Evolutionary conservation across 2,113 vertebrate genomes (phyloP).

Genomic region (Hiodon tergisus): DNA sequence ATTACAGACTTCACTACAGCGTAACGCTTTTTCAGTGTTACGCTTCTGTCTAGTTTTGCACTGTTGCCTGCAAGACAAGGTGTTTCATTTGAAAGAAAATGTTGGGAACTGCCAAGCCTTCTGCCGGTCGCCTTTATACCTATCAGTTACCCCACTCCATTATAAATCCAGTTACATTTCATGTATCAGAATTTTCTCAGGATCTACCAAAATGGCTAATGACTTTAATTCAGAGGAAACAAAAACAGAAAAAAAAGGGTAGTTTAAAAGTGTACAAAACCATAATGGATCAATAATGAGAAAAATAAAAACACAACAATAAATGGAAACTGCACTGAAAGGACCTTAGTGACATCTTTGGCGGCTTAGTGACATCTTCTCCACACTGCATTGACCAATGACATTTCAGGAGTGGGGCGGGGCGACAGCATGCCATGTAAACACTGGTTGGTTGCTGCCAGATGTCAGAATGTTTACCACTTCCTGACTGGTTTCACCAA

Average conservation of each 20-base stretch:
- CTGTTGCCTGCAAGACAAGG: neutral
- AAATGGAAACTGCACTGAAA: neutral
- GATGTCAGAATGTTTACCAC: constrained; percentile 71
- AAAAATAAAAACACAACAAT: neutral
- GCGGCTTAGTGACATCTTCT: no score
- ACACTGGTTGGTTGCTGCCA: constrained; percentile 79
- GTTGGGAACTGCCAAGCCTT: no score
- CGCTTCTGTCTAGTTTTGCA: neutral
- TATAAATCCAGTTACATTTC: neutral
- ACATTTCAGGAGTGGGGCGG: constrained; percentile 44
- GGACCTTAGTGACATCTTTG: neutral
- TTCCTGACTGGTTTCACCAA: constrained; percentile 85
- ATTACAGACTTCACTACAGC: neutral
- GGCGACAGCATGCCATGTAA: constrained; percentile 76
- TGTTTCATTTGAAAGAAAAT: neutral
- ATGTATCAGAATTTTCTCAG: neutral
- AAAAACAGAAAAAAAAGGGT: no score
- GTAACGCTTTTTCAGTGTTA: neutral
- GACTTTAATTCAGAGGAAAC: no score
- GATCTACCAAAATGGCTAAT: neutral
- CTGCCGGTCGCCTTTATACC: no score
- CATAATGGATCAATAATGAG: neutral
- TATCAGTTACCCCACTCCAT: neutral
- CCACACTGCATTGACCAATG: neutral
- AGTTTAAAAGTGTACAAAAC: no score